Conservation (phyloP, 2,888 invertebrate genomes). For the Oegoconia quadripuncta region DNA sequence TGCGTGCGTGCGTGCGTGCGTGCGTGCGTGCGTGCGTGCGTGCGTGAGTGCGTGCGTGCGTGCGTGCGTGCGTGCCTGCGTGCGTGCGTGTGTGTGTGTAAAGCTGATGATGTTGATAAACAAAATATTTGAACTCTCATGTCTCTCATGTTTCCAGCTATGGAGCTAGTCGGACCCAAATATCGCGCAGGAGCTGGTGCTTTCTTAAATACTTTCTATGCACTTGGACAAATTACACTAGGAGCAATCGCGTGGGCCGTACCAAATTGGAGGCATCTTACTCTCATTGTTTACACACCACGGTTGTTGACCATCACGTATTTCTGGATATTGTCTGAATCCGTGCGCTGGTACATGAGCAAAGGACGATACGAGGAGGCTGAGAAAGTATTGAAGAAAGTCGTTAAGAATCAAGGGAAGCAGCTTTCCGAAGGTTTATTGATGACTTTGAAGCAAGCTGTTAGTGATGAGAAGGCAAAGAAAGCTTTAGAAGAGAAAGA, state of each 20-base stretch:
- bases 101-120: too few relatives aligned
- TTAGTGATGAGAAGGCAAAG: slow-evolving; percentile 39
- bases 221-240: slow-evolving; percentile 82
- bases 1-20: too few relatives aligned
- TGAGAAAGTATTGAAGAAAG: slow-evolving; percentile 77
- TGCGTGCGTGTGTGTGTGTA: too few relatives aligned
- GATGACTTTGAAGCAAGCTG: slow-evolving; percentile 32
- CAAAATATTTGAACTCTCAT: too few relatives aligned
- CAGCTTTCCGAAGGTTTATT: slow-evolving; percentile 48
- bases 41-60: too few relatives aligned
- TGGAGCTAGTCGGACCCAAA: slow-evolving; percentile 86
- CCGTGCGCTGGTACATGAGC: slow-evolving; percentile 86
- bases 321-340: slow-evolving; percentile 84
- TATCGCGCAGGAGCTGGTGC: slow-evolving; percentile 84
- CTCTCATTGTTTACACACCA: slow-evolving; percentile 83
- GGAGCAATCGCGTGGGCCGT: slow-evolving; percentile 83
- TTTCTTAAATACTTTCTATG: slow-evolving; percentile 83
- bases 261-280: slow-evolving; percentile 83
- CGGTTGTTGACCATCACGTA: slow-evolving; percentile 81
- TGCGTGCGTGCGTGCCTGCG: too few relatives aligned
- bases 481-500: slow-evolving; percentile 26
- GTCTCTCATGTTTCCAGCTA: too few relatives aligned
- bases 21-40: too few relatives aligned
- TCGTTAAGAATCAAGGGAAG: slow-evolving; percentile 79
- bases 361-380: slow-evolving; percentile 83